Conservation (phyloP, 2,888 invertebrate species). For the Glyphotaelius pellucidus region DNA sequence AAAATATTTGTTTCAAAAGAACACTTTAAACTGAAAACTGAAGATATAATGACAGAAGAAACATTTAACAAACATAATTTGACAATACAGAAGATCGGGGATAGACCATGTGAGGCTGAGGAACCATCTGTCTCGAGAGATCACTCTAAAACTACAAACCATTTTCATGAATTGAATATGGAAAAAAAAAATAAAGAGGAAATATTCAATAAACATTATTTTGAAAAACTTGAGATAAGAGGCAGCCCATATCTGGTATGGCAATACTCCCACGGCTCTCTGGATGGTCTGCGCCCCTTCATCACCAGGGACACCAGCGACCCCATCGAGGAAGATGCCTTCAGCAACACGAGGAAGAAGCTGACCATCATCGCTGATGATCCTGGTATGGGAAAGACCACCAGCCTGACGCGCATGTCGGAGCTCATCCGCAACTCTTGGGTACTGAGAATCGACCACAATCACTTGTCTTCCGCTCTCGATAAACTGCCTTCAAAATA, state of each 20-base stretch:
- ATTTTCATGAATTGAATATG: not conserved
- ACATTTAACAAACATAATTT: no score
- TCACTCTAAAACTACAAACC: no score
- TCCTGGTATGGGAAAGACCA: not conserved
- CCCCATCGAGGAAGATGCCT: not conserved
- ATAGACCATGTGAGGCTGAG: no score
- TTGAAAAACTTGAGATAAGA: not conserved
- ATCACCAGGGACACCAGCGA: not conserved
- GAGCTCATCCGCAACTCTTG: not conserved
- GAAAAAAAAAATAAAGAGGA: not conserved
- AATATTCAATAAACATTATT: not conserved
- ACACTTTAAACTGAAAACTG: not conserved
- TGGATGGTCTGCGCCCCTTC: not conserved
- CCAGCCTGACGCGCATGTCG: not conserved
- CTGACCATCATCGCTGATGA: not conserved
- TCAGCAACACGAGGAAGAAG: not conserved
- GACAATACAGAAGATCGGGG: no score
- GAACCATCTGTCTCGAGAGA: no score
- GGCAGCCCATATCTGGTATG: not conserved
- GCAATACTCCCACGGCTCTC: not conserved
- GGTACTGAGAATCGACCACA: not conserved
- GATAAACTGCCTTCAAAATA: not conserved
- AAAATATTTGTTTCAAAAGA: not conserved
- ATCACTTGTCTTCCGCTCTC: not conserved
- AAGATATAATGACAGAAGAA: no score